A percentile compares a stretch with the other conserved stretches of the same genome.
phyloP scores from a whole-genome alignment of 2,797 vertebrate genomes.

The Nannoperca australis region DNA sequence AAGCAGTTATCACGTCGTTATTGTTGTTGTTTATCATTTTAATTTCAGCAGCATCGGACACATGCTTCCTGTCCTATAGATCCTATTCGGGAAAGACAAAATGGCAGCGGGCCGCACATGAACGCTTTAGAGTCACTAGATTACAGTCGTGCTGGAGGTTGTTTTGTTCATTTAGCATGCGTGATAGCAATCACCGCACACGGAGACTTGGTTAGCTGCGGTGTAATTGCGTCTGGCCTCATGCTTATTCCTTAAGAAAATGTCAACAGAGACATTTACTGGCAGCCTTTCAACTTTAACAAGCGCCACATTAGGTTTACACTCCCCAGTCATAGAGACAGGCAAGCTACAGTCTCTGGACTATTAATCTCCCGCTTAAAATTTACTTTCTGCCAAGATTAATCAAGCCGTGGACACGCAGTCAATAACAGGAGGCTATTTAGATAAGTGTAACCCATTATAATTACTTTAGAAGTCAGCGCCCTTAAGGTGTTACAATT shows the following conservation, averaged over 20 bases:
- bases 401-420: conserved; percentile 59
- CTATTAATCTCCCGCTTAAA: conserved; percentile 70
- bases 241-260: conserved; percentile 66
- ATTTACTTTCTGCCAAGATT: conserved; percentile 66
- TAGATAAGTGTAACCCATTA: conserved; percentile 76
- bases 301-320: conserved; percentile 70
- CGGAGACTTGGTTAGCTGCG: conserved; percentile 46
- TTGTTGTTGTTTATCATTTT: conserved; percentile 53
- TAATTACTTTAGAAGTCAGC: conserved; percentile 71
- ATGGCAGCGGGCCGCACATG: neutral
- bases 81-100: conserved; percentile 10
- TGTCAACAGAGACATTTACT: conserved; percentile 66
- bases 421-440: conserved; percentile 76
- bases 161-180: conserved; percentile 60
- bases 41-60: conserved; percentile 40
- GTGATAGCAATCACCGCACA: conserved; percentile 56
- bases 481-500: conserved; percentile 53
- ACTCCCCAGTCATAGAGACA: conserved; percentile 48
- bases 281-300: conserved; percentile 74
- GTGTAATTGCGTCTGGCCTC: conserved; percentile 64
- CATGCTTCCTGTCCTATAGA: neutral
- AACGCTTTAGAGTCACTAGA: conserved; percentile 23
- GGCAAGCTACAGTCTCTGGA: conserved; percentile 50
- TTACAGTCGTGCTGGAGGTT: conserved; percentile 35
- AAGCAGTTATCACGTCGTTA: conserved; percentile 36